Percentiles rank a stretch among this genome's conserved stretches.
Conservation (phyloP, 2,888 invertebrate genomes). For the Callimorpha dominula region DNA sequence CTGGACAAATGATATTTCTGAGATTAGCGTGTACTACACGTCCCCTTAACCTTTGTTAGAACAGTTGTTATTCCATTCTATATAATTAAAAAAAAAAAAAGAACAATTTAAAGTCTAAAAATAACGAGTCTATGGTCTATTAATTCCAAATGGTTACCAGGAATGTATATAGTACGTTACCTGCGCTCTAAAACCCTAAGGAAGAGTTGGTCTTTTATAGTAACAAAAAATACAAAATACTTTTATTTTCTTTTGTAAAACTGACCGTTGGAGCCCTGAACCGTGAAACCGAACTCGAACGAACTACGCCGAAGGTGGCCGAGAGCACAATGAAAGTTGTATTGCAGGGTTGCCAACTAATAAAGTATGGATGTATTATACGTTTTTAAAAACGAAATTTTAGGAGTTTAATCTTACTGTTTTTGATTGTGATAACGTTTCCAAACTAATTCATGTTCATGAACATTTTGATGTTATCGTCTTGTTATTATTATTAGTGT, state of each 20-base stretch:
- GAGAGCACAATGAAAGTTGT: slow-evolving; percentile 67
- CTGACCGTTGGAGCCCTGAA: slow-evolving; percentile 61
- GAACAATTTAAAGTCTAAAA: neutral
- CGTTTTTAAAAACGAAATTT: neutral
- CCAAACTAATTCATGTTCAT: neutral
- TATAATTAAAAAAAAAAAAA: too few relatives aligned
- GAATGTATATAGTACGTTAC: slow-evolving; percentile 39
- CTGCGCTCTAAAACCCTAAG: slow-evolving; percentile 36
- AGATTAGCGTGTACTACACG: too few relatives aligned
- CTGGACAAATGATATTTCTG: too few relatives aligned
- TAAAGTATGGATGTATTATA: slow-evolving; percentile 13
- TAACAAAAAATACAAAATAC: slow-evolving; percentile 48
- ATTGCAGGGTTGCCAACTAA: slow-evolving; percentile 54
- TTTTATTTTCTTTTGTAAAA: slow-evolving; percentile 60
- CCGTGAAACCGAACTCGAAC: slow-evolving; percentile 52
- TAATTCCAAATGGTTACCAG: slow-evolving; percentile 5
- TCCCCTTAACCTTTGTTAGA: too few relatives aligned
- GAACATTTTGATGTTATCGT: neutral
- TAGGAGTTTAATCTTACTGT: neutral
- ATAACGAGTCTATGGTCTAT: neutral
- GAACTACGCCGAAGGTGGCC: slow-evolving; percentile 45
- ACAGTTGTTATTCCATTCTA: too few relatives aligned
- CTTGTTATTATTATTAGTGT: too few relatives aligned
- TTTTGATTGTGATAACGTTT: neutral
- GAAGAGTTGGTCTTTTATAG: slow-evolving; percentile 29